These are phyloP conservation scores for Cacatua alba DNA, from an alignment of 2,113 vertebrate species.

Conservation along the genomic window DNA sequence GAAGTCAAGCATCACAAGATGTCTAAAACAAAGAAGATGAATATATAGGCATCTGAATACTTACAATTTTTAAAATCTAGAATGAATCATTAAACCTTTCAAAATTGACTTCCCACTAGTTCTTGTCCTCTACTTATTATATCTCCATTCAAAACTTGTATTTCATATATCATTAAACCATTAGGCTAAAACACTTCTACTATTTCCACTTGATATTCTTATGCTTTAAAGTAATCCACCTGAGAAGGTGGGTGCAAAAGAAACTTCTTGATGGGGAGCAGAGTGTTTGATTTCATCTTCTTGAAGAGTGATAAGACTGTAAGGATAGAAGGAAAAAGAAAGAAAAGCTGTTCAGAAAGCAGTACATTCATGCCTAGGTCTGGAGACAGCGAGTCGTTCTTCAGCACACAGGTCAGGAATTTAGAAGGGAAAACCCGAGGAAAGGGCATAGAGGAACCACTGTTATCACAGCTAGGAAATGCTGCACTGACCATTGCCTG, in stretches of 20 bases:
- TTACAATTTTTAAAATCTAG: neutral
- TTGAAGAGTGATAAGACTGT: neutral
- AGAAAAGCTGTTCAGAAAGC: neutral
- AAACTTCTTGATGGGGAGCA: neutral
- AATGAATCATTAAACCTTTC: neutral
- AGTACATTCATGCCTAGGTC: neutral
- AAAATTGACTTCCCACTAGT: neutral
- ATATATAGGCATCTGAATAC: neutral
- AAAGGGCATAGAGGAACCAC: neutral
- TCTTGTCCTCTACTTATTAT: neutral
- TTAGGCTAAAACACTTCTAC: neutral
- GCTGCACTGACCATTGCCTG: neutral
- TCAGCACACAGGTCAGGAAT: neutral
- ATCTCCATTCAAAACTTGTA: neutral
- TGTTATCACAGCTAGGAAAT: neutral
- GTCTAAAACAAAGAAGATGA: neutral
- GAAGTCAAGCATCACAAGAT: neutral
- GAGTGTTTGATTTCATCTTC: neutral
- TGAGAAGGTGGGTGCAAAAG: neutral
- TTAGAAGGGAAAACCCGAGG: neutral
- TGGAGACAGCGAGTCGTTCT: neutral
- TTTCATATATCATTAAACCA: neutral
- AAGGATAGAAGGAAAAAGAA: neutral
- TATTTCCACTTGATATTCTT: neutral
- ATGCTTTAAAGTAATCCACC: neutral